Base-by-base conservation (phyloP, 2,888 invertebrate genomes). In the Dryadula phaetusa region DNA sequence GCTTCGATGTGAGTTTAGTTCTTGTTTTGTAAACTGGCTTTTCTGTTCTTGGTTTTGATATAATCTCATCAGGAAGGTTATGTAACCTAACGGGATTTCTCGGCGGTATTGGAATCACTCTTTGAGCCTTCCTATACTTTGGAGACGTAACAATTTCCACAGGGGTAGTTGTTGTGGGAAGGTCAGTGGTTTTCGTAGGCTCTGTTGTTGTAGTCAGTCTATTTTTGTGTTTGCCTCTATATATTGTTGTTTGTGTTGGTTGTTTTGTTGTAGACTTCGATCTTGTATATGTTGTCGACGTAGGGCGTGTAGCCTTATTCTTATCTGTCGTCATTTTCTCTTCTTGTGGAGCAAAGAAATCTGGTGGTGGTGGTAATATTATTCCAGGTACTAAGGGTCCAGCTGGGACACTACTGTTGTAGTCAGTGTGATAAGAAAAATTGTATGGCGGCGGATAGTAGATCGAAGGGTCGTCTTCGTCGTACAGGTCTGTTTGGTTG, bases 391-490 rank as follows among this genome's bases (percentile, higher is more conserved):
- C 97, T 69, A 98, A 87, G 0, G 97, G 98, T 54, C 98, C 97
- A 0, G 97, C 96, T 49, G 96, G 95, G 40, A 97, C 97, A 56
- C 94, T 95, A 77, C 94, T 94, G 47, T 95, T 94, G 87, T 97
- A 97, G 82, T 96, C 96, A 82, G 94, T 95, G 82, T 94, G 95
- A 87, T 96, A 97, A 75, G 96, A 95, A 93, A 97, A 97, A 87
- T 96, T 97, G 93, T 98, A 98, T 14, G 97, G 97, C 81, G 97
- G 97, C 79, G 97, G 97, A 94, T 98, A 97, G 82, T 97, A 98
- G 64, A 97, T 95, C 76, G 97, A 97, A 79, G 97, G 97, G 94
- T 98, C 97, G 90, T 98, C 97, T 91, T 97, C 97, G 93, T 97
- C 97, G 90, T 96, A 95, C 75, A 95, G 94, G 82, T 96, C 96